Base-by-base conservation (phyloP, 1,140 invertebrate species). In the Danaus melanippus region DNA sequence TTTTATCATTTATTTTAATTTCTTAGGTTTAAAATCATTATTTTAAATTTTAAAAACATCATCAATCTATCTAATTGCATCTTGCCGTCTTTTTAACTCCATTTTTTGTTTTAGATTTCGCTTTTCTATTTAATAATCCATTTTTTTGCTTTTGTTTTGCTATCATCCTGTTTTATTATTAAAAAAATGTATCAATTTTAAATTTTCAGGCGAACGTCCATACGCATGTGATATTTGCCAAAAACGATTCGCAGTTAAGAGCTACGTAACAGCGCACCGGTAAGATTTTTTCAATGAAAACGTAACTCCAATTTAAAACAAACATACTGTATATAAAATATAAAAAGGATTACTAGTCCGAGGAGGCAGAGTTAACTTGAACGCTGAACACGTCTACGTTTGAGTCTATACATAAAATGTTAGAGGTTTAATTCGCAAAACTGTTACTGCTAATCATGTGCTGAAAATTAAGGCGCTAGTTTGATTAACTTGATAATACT, bases 151-250 rank as follows among this genome's bases (percentile, higher is more conserved):
- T 46, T 42, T 39, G 21, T 46, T 46, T 15, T 32, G 4, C 46
- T 46, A 48, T 45, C 6, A 12, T 60, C 9, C 47, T 48, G 48
- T 10, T 10, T 61, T 15, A 12, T 48, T 10, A 40, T 11, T 11
- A 50, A 46, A 50, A 45, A 46, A 15, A 8, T 1, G 15, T 32
- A 46, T 3, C 21, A 32, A 32, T 32, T 32, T 32, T 32, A 32
- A 32, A 44, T 9, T 79, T 73, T 56, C 69, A 88, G 87, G 87
- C 65, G 92, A 92, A 79, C 87, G 91, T 52, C 92, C 92, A 5
- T 93, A 92, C 62, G 89, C 90, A 52, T 93, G 92, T 86, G 92
- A 93, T 82, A 91, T 93, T 63, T 93, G 92, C 80, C 90, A 92
- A 66, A 93, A 93, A 79, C 87, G 91, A 65, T 94, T 94, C 77